Conservation (phyloP, 2,797 vertebrate species). For the Melanotaenia maccullochi region DNA sequence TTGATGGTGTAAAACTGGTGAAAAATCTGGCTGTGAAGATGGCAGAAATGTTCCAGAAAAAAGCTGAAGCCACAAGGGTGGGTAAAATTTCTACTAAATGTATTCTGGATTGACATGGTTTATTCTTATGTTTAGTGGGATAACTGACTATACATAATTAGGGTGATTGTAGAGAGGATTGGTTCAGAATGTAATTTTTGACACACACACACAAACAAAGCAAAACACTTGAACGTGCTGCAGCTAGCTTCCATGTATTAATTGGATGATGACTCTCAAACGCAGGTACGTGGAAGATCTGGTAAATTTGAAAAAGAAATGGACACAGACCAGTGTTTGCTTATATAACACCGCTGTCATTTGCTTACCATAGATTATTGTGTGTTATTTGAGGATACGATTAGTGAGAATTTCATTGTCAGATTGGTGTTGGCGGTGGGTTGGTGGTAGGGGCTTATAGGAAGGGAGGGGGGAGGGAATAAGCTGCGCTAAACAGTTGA, state of each 20-base stretch:
- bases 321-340: background rate
- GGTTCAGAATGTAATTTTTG: background rate
- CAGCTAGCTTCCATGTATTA: background rate
- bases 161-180: background rate
- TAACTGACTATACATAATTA: background rate
- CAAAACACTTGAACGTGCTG: background rate
- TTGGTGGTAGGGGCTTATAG: background rate
- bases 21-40: conserved; percentile 94
- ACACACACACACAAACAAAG: too few species aligned
- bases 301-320: background rate
- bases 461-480: background rate
- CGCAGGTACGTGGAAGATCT: background rate
- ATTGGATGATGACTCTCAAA: too few species aligned
- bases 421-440: background rate
- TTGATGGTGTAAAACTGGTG: conserved; percentile 94
- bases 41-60: conserved; percentile 97
- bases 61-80: conserved; percentile 93
- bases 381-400: background rate
- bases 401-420: background rate
- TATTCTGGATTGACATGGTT: background rate
- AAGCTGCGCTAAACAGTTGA: background rate
- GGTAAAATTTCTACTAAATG: conserved; percentile 47
- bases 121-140: background rate
- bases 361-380: too few species aligned
- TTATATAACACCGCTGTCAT: too few species aligned